Base-by-base conservation (phyloP, 2,888 invertebrate species). In the Cataglyphis albicans region DNA sequence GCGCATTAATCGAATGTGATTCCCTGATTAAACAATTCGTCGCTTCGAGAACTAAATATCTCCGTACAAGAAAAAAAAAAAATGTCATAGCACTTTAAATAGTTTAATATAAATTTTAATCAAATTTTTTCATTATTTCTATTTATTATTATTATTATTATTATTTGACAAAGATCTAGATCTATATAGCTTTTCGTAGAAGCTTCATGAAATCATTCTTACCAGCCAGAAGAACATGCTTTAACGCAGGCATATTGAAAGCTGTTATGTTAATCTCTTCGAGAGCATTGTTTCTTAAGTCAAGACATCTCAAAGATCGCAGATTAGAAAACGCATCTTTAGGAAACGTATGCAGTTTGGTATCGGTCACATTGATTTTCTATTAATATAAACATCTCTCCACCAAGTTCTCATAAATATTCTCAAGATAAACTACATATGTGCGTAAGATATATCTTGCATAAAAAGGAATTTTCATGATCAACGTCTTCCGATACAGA, bases 241-340 rank as follows among this genome's bases (percentile, higher is more conserved):
- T 93, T 55, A 96, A 91, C 0, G 92, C 91, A 0, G 93, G 92
- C 7, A 84, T 38, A 9, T 94, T 93, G 25, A 96, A 88, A 48
- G 95, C 89, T 0, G 92, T 89, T 0, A 93, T 92, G 84, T 95
- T 95, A 87, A 96, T 95, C 52, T 95, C 95, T 63, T 94, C 93
- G 68, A 96, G 91, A 84, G 93, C 93, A 89, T 96, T 96, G 84
- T 95, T 94, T 44, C 96, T 95, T 5, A 96, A 93, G 87, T 96
- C 96, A 87, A 96, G 91, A 44, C 94, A 95, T 65, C 93, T 93
- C 1, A 96, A 93, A n/a, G 93, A 90, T 15, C 94, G 92, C 94
- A 96, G 95, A 80, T 95, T 92, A 9, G 90, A 91, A 25, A 96
- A 94, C 32, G 88, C 90, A n/a, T 90, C 86, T 0, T 86, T 85